Percentiles rank a stretch among this genome's conserved stretches.
Evolutionary conservation across 2,888 invertebrate species (phyloP).

Genomic region (Ormyrus pomaceus): DNA sequence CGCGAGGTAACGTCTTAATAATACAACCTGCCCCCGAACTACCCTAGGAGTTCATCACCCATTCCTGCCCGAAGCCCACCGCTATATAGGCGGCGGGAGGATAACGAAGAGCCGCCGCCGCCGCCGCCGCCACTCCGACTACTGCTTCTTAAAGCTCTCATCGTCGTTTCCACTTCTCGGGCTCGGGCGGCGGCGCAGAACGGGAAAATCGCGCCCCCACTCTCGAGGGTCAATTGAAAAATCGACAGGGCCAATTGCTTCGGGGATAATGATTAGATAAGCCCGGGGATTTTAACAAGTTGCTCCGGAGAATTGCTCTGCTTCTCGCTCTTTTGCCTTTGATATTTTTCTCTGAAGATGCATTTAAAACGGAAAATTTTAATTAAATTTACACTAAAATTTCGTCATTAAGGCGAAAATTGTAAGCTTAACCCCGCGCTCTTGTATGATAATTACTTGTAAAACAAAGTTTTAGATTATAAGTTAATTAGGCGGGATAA

Average conservation of each 20-base stretch:
- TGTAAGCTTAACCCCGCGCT: too few relatives aligned
- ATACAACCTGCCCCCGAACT: constrained; percentile 67
- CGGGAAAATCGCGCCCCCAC: constrained; percentile 25
- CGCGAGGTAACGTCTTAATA: constrained; percentile 70
- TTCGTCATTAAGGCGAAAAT: too few relatives aligned
- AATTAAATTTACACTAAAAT: too few relatives aligned
- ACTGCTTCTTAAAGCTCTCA: constrained; percentile 10
- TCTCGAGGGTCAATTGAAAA: constrained; percentile 65
- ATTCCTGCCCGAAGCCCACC: constrained; percentile 65
- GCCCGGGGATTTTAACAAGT: constrained; percentile 16
- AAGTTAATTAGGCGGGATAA: too few relatives aligned
- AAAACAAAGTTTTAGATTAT: too few relatives aligned
- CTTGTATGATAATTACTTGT: too few relatives aligned
- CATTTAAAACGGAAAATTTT: too few relatives aligned
- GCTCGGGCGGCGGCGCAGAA: constrained; percentile 11
- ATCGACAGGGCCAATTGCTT: constrained; percentile 67
- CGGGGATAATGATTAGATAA: constrained; percentile 58
- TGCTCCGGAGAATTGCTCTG: neutral
- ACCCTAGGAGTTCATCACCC: constrained; percentile 71
- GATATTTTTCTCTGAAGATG: neutral
- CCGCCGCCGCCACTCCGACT: neutral
- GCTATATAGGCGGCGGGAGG: constrained; percentile 60
- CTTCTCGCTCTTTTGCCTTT: neutral
- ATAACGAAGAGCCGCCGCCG: constrained; percentile 68
- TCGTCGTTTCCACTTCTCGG: constrained; percentile 30